Percentiles rank a stretch among this genome's conserved stretches.
These are phyloP conservation scores for Potorous gilbertii DNA, from an alignment of 2,797 vertebrate genomes.

Conservation along the genomic window DNA sequence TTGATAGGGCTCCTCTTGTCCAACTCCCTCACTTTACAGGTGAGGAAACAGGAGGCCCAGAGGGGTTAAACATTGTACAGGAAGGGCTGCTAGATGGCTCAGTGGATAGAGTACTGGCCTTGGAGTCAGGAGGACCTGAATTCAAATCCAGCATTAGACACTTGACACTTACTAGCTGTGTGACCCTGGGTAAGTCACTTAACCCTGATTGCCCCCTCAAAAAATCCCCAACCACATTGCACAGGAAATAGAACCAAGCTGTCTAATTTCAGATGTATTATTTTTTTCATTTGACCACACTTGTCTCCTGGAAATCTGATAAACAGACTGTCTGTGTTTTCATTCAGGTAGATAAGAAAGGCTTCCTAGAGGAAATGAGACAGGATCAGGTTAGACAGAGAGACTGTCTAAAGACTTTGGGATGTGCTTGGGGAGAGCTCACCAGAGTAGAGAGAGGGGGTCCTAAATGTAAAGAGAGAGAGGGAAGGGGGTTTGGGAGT, in stretches of 20 bases:
- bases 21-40: background rate
- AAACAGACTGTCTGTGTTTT: background rate
- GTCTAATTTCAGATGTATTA: background rate
- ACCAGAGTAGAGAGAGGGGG: background rate
- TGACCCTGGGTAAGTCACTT: too few species aligned
- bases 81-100: background rate
- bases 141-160: too few species aligned
- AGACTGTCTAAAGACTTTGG: background rate
- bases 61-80: background rate
- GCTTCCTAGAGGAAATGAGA: slow-evolving; percentile 13
- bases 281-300: background rate
- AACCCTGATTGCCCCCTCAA: too few species aligned
- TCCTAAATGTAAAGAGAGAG: background rate
- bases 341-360: background rate
- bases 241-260: background rate
- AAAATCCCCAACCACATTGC: too few species aligned
- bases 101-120: too few species aligned
- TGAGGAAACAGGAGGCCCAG: background rate
- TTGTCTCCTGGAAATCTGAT: background rate
- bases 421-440: background rate
- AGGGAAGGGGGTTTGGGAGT: background rate
- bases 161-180: too few species aligned
- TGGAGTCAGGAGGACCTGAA: too few species aligned
- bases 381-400: background rate
- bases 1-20: background rate